Evolutionary conservation across 2,888 invertebrate genomes (phyloP), one percentile per base, ranked within the genome.

Genomic region (Dugesia japonica): DNA sequence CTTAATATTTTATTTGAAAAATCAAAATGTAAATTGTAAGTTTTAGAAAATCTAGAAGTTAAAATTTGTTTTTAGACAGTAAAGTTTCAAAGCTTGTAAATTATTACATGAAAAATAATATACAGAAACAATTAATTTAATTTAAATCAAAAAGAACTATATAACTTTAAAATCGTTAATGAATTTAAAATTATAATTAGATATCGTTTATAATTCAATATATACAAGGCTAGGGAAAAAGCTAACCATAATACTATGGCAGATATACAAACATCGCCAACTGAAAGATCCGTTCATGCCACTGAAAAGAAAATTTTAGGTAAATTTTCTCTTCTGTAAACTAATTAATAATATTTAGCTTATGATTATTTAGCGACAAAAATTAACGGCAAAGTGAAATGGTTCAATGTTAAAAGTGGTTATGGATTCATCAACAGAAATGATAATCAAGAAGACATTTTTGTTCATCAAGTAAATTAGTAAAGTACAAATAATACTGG

Each of bases 391-490:
- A 92, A 92, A 84, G 97, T 98, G 79, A 98, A 98, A 88, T 98
- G 97, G 97, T 87, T 86, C 81, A 87, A 87, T 80, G 87, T 87
- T 26, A 86, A 86, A 81, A 86, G 85, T 81, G 86, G 97, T 86
- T 97, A 97, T 88, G 97, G 97, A 85, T 97, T 97, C 87, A 97
- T 97, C 86, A 94, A 94, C 87, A 90, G 92, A 85, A 92, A 93
- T 87, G 97, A 97, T 88, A 95, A 93, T 84, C 93, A 94, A 88
- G 94, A 94, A 87, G 97, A 98, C 88, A 94, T 98, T 81, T 98
- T 98, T 88, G 95, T 98, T 83, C 97, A 98, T 88, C 95, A 95
- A 88, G 83, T 83, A 77, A 79, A 77, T 71, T n/a, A n/a, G n/a
- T 7, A 28, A 17, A 27, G 27, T 71, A 78, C 77, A 76, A 77